These are phyloP conservation scores for Nebria ingens DNA, from an alignment of 1,140 invertebrate genomes.

Conservation along the genomic window DNA sequence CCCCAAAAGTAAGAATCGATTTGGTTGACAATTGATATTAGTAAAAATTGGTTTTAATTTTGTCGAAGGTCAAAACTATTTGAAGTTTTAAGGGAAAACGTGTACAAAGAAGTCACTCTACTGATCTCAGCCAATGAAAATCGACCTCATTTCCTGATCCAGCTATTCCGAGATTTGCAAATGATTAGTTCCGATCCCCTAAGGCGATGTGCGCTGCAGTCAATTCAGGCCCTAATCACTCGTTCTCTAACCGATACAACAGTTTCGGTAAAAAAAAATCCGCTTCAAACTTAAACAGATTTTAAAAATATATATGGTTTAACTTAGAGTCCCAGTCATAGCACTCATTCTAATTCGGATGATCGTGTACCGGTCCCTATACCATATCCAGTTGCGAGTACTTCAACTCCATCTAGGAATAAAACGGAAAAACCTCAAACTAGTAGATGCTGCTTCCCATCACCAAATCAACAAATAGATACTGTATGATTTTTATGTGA, in stretches of 20 bases:
- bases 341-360: background rate
- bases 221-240: conserved; percentile 38
- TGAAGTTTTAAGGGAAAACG: conserved; percentile 52
- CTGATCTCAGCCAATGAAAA: conserved; percentile 57
- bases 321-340: background rate
- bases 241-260: conserved; percentile 21
- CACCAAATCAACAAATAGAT: background rate
- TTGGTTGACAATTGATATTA: too few species aligned
- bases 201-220: conserved; percentile 46
- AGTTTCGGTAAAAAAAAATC: background rate
- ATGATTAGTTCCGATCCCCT: conserved; percentile 53
- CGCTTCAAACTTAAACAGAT: background rate
- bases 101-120: conserved; percentile 58
- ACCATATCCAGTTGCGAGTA: background rate
- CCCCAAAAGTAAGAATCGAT: background rate
- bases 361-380: background rate
- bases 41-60: background rate
- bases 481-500: too few species aligned
- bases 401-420: background rate
- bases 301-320: background rate
- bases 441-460: background rate
- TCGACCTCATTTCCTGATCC: conserved; percentile 54
- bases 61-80: conserved; percentile 42
- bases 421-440: background rate
- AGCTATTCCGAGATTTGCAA: conserved; percentile 53